A percentile compares a stretch with the other conserved stretches of the same genome.
Conservation (phyloP, 2,888 invertebrate species). For the Andricus curvator region DNA sequence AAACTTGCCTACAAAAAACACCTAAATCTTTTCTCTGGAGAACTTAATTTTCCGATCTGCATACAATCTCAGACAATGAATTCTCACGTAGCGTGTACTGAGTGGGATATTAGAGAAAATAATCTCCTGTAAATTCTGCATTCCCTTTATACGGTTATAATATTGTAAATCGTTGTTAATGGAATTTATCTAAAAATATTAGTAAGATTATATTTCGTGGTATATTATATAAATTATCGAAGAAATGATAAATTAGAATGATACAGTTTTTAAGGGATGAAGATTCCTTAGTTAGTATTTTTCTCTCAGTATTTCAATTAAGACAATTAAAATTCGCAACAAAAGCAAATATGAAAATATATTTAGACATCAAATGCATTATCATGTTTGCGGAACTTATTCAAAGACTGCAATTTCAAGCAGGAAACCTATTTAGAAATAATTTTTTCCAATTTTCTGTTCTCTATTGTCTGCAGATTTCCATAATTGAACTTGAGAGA, state of each 20-base stretch:
- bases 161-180: not conserved
- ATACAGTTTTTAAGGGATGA: too few species aligned
- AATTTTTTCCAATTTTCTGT: not conserved
- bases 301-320: too few species aligned
- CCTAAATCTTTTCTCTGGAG: constrained; percentile 57
- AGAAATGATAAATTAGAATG: too few species aligned
- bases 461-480: constrained; percentile 7
- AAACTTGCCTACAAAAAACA: constrained; percentile 58
- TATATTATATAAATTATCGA: too few species aligned
- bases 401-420: not conserved
- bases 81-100: constrained; percentile 11
- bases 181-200: too few species aligned
- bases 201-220: too few species aligned
- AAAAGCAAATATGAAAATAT: too few species aligned
- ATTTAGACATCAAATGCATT: too few species aligned
- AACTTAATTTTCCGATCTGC: constrained; percentile 44
- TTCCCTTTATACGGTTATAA: not conserved
- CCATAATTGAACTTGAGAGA: constrained; percentile 3
- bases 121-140: not conserved
- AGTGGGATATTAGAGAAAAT: constrained; percentile 14
- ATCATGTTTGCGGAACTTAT: not conserved
- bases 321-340: too few species aligned
- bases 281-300: too few species aligned
- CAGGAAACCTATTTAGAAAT: not conserved
- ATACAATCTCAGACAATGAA: constrained; percentile 12